Base-by-base conservation (phyloP, 2,888 invertebrate genomes). In the Diplolepis rosae region DNA sequence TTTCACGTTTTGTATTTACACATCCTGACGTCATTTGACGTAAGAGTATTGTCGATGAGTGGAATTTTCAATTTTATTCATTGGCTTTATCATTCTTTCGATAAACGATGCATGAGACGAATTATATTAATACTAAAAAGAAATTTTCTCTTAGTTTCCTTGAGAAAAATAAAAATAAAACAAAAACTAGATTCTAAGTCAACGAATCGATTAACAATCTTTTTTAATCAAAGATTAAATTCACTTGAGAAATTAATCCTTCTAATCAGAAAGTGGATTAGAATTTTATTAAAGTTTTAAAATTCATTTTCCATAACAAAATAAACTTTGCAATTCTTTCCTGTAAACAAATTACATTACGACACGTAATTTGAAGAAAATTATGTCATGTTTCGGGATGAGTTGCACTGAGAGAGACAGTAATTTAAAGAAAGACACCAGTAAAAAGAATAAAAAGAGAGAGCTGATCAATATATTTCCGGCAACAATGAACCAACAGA, bases 1-100 rank as follows among this genome's bases (percentile, higher is more conserved):
- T 35, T 9, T 18, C 2, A 30, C 28, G 22, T 45, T 56, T n/a
- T 61, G 27, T 18, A 54, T 56, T 30, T 7, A 7, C 30, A 45
- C 30, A 18, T 13, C 3, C 52, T 79, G 76, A 79, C 76, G 77
- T 79, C 78, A 70, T 65, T 70, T 71, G 72, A 75, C 77, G 76
- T 76, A 79, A 79, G 67, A 77, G 70, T 72, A 76, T 73, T 72
- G 32, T 56, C 56, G 30, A 45, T 77, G 51, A 51, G 75, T 69
- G 56, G 32, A 56, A 35, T 35, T 32, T 35, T 18, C 56, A 56
- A 56, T 56, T 56, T 56, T 56, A 35, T 56, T 56, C 24, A 35
- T n/a, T n/a, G n/a, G 22, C 32, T 22, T 32, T 22, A 13, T 32
- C 24, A 22, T 13, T 32, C 32, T 32, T 54, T 30, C 30, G 15